Evolutionary conservation across 2,797 vertebrate species (phyloP), one percentile per base, ranked within the genome.

Genomic region (Chaunax sp.): DNA sequence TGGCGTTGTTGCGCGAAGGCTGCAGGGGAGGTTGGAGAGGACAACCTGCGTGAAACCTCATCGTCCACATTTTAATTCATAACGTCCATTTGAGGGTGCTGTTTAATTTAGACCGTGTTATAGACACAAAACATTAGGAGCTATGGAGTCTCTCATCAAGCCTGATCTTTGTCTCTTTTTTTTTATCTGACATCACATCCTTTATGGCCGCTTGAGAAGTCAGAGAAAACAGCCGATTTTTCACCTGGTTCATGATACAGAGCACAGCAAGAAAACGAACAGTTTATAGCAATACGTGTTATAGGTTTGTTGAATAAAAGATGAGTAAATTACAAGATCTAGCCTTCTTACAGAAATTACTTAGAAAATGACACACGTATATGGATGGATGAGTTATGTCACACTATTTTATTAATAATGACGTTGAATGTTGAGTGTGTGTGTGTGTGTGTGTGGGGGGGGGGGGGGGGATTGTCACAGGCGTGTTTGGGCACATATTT

Each of bases 401-500:
- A 4, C 28, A 30, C 4, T 4, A 8, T 8, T 30, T 8, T 30
- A n/a, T n/a, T n/a, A n/a, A n/a, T n/a, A 30, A 30, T 30, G 28
- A 30, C 28, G 28, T 30, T 30, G 28, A 4, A 30, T 30, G 28
- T 8, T 30, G 9, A 37, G 9, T 43, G 55, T 30, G 14, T 16
- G 47, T 37, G 51, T 38, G 49, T 25, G 41, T 67, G 63, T 61
- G 38, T 55, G 53, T 19, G 37, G 0, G 41, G 0, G 33, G 2
- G 23, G 37, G 0, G 41, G 0, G 33, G 2, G 23, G 35, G 30
- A 30, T 30, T 30, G 57, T 50, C 38, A 46, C 14, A 7, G 75
- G 41, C 40, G 22, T 35, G 16, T 66, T 69, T 33, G 40, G 49
- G 37, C 62, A 10, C 58, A 53, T 33, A 13, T 67, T 62, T 72